Evolutionary conservation across 2,888 invertebrate genomes (phyloP).

Genomic region (Melipona beecheii): DNA sequence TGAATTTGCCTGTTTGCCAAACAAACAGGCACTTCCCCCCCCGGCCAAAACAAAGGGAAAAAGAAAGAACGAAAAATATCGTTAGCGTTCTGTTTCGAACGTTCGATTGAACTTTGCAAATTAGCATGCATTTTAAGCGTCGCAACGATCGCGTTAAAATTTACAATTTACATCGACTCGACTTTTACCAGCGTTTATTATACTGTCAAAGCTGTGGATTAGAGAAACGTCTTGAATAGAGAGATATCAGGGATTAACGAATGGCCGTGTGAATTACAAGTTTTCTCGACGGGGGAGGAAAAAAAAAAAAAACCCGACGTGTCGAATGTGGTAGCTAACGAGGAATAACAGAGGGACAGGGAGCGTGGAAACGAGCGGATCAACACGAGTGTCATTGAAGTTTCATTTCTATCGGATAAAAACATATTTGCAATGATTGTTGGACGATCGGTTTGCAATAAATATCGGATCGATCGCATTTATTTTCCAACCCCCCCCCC

Average conservation of each 20-base stretch:
- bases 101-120: not conserved
- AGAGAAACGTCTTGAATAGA: not conserved
- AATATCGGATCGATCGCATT: constrained; percentile 34
- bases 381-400: constrained; percentile 21
- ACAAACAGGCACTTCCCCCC: not conserved
- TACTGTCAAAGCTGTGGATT: no score
- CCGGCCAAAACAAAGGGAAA: not conserved
- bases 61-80: not conserved
- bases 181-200: not conserved
- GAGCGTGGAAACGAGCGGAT: constrained; percentile 9
- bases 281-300: not conserved
- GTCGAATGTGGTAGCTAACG: not conserved
- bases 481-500: constrained; percentile 6
- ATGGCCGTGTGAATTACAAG: not conserved
- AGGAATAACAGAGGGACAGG: not conserved
- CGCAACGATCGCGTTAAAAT: not conserved
- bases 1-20: not conserved
- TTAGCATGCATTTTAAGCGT: not conserved
- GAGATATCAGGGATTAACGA: not conserved
- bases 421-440: constrained; percentile 26
- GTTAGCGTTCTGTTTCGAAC: not conserved
- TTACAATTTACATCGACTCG: not conserved
- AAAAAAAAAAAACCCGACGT: not conserved
- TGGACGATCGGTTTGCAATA: constrained; percentile 32
- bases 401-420: constrained; percentile 19